phyloP scores from a whole-genome alignment of 1,140 invertebrate species.

The Cherax quadricarinatus region DNA sequence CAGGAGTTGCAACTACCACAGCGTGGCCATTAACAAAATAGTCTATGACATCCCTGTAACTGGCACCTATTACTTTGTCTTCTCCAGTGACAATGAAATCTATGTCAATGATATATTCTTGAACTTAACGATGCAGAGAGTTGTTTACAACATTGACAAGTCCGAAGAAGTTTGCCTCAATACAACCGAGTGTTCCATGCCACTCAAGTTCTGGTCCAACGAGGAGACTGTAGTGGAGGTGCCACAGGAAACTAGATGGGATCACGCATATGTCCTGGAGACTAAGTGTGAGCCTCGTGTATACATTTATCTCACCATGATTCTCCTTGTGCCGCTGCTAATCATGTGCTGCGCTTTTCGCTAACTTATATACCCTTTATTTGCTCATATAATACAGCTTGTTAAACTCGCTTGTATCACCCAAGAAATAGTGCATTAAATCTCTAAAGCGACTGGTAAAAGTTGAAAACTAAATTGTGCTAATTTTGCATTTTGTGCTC shows the following conservation, averaged over 20 bases:
- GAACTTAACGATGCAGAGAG: constrained; percentile 84
- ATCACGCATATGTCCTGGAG: constrained; percentile 84
- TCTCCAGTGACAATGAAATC: constrained; percentile 88
- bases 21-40: constrained; percentile 39
- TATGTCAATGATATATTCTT: constrained; percentile 76
- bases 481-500: too few relatives aligned
- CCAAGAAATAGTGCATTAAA: neutral
- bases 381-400: neutral
- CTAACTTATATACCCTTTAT: constrained; percentile 45
- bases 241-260: constrained; percentile 79
- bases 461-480: neutral
- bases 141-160: constrained; percentile 82
- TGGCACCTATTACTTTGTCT: constrained; percentile 89
- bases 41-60: constrained; percentile 81
- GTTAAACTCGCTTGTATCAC: neutral
- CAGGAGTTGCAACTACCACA: constrained; percentile 79
- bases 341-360: constrained; percentile 85
- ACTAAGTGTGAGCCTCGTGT: constrained; percentile 86
- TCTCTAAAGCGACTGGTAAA: neutral
- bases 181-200: constrained; percentile 81
- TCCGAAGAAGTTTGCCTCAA: constrained; percentile 78
- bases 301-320: constrained; percentile 83
- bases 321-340: constrained; percentile 83
- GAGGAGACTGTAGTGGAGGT: constrained; percentile 80
- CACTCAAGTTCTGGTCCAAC: constrained; percentile 83